phyloP scores from a whole-genome alignment of 2,113 vertebrate genomes.

The Mesoclemmys tuberculata region DNA sequence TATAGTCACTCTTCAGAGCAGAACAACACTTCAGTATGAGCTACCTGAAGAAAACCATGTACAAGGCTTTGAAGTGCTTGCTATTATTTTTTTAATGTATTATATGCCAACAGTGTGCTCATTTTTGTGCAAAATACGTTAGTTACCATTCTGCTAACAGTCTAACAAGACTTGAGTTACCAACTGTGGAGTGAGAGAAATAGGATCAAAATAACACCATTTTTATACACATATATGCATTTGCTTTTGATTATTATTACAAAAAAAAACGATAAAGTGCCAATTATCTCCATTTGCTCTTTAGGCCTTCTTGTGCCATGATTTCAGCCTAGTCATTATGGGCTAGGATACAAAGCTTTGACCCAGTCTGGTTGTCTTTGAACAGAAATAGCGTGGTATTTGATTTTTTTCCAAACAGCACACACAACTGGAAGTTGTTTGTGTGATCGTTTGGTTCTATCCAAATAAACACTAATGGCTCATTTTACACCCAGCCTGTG shows the following conservation, averaged over 20 bases:
- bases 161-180: not conserved
- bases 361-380: not conserved
- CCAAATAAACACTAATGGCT: not conserved
- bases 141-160: not conserved
- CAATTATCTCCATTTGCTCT: not conserved
- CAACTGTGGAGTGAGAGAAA: not conserved
- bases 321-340: not conserved
- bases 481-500: not conserved
- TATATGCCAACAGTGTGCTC: too few species aligned
- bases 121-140: too few species aligned
- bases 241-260: not conserved
- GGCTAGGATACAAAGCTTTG: not conserved
- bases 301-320: not conserved
- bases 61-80: too few species aligned
- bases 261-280: not conserved
- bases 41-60: too few species aligned
- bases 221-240: not conserved
- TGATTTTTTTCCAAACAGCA: not conserved
- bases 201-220: not conserved
- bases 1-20: too few species aligned
- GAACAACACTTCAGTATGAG: too few species aligned
- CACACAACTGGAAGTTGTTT: not conserved
- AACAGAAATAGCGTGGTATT: not conserved
- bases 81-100: too few species aligned
- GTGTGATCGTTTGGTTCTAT: not conserved